Percentiles rank a stretch among this genome's conserved stretches.
phyloP scores from a whole-genome alignment of 1,140 invertebrate species.

The silkworm (Bombyx mori) region ASM3026992v2 NC_085123.1:5136501-5137000 shows the following conservation, averaged over 20 bases:
- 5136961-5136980: no score
- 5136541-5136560: no score
- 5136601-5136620: no score
- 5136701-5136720: conserved; percentile 28
- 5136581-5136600: background rate
- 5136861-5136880: conserved; percentile 29
- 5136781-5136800: conserved; percentile 74
- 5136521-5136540: no score
- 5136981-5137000: no score
- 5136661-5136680: no score
- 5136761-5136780: conserved; percentile 44
- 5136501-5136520: no score
- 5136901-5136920: background rate
- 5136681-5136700: background rate
- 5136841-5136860: conserved; percentile 65
- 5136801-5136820: conserved; percentile 74
- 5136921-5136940: background rate
- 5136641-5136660: no score
- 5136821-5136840: conserved; percentile 77
- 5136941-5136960: no score
- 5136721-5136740: conserved; percentile 18
- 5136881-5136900: conserved; percentile 1
- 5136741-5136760: conserved; percentile 23
- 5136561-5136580: no score
- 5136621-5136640: no score